These are phyloP conservation scores for Orchestia grillus DNA, from an alignment of 1,140 invertebrate genomes.

Conservation along the genomic window DNA sequence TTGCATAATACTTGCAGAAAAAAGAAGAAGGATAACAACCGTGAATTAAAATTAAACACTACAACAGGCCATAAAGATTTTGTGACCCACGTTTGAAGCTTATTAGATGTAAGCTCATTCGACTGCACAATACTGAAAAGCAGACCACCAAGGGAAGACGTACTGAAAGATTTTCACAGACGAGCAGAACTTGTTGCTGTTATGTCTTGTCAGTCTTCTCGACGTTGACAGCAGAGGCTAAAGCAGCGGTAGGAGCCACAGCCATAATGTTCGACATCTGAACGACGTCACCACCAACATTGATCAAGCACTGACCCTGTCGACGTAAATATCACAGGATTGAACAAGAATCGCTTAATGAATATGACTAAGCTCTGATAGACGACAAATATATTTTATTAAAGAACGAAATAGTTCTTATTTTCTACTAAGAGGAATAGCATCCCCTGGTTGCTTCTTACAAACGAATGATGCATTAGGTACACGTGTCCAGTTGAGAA, in stretches of 20 bases:
- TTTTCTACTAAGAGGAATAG: too few relatives aligned
- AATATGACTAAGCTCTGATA: too few relatives aligned
- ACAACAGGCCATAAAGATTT: background rate
- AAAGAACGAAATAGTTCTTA: too few relatives aligned
- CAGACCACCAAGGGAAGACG: background rate
- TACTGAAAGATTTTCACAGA: background rate
- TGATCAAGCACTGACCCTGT: constrained; percentile 57
- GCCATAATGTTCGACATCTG: background rate
- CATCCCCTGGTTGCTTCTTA: too few relatives aligned
- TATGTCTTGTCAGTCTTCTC: background rate
- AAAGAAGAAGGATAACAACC: background rate
- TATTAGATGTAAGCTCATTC: background rate
- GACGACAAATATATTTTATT: too few relatives aligned
- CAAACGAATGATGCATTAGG: too few relatives aligned
- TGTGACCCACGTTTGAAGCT: background rate
- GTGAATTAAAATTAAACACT: background rate
- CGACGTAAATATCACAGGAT: background rate
- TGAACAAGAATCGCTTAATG: too few relatives aligned
- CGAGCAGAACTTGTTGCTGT: background rate
- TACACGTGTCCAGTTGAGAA: too few relatives aligned
- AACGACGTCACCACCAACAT: constrained; percentile 57
- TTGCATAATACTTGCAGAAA: background rate
- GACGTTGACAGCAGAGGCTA: background rate
- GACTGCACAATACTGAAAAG: background rate
- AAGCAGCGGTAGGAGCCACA: background rate